Percentiles rank a stretch among this genome's conserved stretches.
These are phyloP conservation scores for Zaprionus vittiger DNA, from an alignment of 1,140 invertebrate species.

Conservation along the genomic window DNA sequence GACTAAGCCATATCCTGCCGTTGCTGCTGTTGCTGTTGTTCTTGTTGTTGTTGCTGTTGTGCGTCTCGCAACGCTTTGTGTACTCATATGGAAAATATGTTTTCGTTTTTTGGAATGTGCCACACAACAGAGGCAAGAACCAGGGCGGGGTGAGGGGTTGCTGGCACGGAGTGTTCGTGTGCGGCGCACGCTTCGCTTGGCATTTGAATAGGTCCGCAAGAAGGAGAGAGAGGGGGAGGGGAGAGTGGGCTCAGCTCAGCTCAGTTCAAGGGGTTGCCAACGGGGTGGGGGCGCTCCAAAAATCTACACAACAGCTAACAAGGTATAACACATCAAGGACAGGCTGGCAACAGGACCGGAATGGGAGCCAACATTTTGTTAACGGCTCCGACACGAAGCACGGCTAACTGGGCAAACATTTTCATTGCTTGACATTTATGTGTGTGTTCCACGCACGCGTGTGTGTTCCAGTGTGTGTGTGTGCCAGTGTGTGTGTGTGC, in stretches of 20 bases:
- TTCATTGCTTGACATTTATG: conserved; percentile 76
- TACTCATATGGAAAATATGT: conserved; percentile 79
- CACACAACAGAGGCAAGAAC: conserved; percentile 43
- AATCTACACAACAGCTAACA: conserved; percentile 73
- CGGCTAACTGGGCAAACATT: conserved; percentile 75
- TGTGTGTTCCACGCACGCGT: conserved; percentile 2
- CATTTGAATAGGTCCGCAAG: conserved; percentile 47
- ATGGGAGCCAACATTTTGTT: conserved; percentile 65
- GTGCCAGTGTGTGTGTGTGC: too few relatives aligned
- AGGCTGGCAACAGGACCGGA: conserved; percentile 7
- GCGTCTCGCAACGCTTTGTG: conserved; percentile 70
- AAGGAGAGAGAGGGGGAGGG: not conserved
- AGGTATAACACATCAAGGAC: conserved; percentile 67
- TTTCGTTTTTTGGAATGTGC: conserved; percentile 77
- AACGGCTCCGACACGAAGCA: conserved; percentile 65
- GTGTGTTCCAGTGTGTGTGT: not conserved
- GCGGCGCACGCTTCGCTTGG: conserved; percentile 63
- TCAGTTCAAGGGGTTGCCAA: not conserved
- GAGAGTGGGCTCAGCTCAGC: too few relatives aligned
- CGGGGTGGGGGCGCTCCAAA: conserved; percentile 16
- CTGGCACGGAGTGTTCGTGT: conserved; percentile 29
- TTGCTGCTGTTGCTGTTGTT: conserved; percentile 19
- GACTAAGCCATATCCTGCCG: conserved; percentile 31
- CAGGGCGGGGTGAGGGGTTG: not conserved
- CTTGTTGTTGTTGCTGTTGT: conserved; percentile 36